Evolutionary conservation across 2,888 invertebrate species (phyloP), one percentile per base, ranked within the genome.

Genomic region (Orthonychiurus folsomi): DNA sequence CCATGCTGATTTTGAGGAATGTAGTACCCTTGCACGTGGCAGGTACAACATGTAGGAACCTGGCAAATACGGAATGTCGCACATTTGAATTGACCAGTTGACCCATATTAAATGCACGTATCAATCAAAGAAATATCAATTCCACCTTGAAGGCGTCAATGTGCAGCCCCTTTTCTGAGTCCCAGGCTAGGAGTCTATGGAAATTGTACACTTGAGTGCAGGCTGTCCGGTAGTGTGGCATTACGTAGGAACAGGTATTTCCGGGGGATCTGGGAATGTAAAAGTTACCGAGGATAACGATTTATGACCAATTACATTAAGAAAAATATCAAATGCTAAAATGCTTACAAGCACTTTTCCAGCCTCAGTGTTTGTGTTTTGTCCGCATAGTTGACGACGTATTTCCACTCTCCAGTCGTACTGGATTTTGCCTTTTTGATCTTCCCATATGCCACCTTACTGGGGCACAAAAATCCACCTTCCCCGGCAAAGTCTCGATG

Each of bases 191-290:
- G 0, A 90, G 79, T 3, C 89, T 81, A 73, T 90, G 89, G 73
- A 89, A 89, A 74, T 89, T 89, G 76, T 87, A 89, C 0, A 90
- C 85, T 80, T 90, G 90, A 1, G 85, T 82, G 75, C 90, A 90
- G 71, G 87, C 85, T 0, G 89, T 89, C 68, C 86, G 85, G 75
- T 88, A 87, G 69, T 86, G 86, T 63, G 87, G 86, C 0, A 88
- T 85, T 59, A 90, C 80, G 74, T 88, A 89, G 0, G 87, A 87
- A 75, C 90, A 90, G 5, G 85, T 81, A 64, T 85, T 84, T 69
- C 85, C 85, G 0, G 88, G 85, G 75, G 84, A 84, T 68, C 89
- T 89, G 77, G 53, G 77, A 79, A 67, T 52, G 50, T 61, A 63
- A 59, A 67, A 61, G 60, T 15, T n/a, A 12, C 48, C 48, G n/a